These are phyloP conservation scores for Neogobius melanostomus DNA, from an alignment of 2,113 vertebrate genomes.

Conservation along the genomic window DNA sequence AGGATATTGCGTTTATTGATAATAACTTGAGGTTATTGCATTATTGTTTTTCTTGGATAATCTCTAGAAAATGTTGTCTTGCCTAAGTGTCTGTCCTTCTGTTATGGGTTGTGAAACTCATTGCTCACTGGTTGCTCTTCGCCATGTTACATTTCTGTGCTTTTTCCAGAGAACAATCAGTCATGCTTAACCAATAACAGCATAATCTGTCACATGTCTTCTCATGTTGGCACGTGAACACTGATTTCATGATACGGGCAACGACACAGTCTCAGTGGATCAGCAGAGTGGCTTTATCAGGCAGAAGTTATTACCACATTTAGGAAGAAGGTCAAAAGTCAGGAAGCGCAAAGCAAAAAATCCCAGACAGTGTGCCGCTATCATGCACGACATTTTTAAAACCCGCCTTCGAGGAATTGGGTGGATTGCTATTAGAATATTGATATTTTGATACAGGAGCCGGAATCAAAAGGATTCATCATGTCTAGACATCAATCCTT, in stretches of 20 bases:
- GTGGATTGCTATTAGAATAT: no score
- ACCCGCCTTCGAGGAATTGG: no score
- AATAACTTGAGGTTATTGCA: no score
- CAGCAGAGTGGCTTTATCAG: not conserved
- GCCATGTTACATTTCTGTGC: not conserved
- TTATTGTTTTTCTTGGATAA: no score
- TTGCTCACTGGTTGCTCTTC: not conserved
- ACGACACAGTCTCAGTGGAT: not conserved
- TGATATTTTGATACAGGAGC: no score
- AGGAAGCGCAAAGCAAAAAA: not conserved
- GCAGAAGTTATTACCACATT: not conserved
- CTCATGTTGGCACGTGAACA: not conserved
- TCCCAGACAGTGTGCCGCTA: not conserved
- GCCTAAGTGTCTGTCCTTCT: not conserved
- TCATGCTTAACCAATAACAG: not conserved
- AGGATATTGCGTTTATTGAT: no score
- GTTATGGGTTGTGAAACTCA: not conserved
- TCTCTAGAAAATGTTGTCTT: not conserved
- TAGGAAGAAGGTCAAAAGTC: not conserved
- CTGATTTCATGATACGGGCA: not conserved
- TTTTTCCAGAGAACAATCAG: not conserved
- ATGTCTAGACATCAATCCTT: no score
- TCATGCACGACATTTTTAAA: no score
- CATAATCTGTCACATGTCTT: conserved; percentile 2
- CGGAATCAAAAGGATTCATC: no score